A percentile compares a stretch with the other conserved stretches of the same genome.
Evolutionary conservation across 30 jellyfish, hydroid and myxozoan species (phyloP).

Genomic region (Rhopilema esculentum): DNA sequence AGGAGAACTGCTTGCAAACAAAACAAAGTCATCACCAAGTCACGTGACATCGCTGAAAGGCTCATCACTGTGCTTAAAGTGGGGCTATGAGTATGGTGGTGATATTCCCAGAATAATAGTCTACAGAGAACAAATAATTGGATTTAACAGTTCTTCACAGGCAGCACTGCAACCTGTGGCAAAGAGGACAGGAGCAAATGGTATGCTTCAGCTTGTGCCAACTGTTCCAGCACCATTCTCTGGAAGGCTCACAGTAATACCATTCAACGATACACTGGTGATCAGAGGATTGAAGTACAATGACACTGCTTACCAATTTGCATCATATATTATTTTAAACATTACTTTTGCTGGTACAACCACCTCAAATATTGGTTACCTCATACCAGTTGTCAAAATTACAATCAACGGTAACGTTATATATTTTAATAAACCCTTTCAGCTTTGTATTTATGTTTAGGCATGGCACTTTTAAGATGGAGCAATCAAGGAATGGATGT

Average conservation of each 20-base stretch:
- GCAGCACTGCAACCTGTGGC: slow-evolving; percentile 1
- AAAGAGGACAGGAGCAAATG: slow-evolving; percentile 1
- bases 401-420: slow-evolving; percentile 26
- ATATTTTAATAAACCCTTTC: neutral
- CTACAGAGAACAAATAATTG: neutral
- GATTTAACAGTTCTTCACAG: neutral
- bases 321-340: slow-evolving; percentile 4
- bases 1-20: neutral
- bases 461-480: too few relatives aligned
- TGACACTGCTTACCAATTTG: slow-evolving; percentile 7
- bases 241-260: slow-evolving; percentile 34
- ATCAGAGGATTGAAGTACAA: slow-evolving; percentile 1
- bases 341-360: neutral
- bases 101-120: neutral
- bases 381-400: slow-evolving; percentile 24
- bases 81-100: slow-evolving; percentile 29
- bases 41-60: slow-evolving; percentile 17
- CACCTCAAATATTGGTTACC: neutral
- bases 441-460: neutral
- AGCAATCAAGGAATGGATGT: too few relatives aligned
- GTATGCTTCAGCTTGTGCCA: neutral
- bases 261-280: slow-evolving; percentile 38
- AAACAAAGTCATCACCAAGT: slow-evolving; percentile 59
- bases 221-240: slow-evolving; percentile 6
- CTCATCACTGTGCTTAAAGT: slow-evolving; percentile 45